These are phyloP conservation scores for Bubalus kerabau DNA, from an alignment of 2,113 vertebrate genomes.

Conservation along the genomic window DNA sequence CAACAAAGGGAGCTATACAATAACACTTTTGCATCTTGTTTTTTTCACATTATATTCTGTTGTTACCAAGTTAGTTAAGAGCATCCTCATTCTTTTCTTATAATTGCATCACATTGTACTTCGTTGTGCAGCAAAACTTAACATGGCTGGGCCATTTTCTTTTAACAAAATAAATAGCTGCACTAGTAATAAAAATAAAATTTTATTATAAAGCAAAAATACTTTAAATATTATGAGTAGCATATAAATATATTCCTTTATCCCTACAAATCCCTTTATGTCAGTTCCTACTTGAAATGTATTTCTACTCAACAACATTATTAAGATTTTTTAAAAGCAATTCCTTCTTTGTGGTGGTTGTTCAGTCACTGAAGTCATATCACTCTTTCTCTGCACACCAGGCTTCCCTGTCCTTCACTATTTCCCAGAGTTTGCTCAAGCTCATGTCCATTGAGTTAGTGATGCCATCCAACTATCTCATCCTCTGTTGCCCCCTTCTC, in stretches of 20 bases:
- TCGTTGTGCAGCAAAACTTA: background rate
- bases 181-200: background rate
- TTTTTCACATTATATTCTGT: background rate
- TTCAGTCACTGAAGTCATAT: background rate
- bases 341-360: background rate
- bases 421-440: background rate
- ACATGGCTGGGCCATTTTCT: background rate
- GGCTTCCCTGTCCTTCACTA: background rate
- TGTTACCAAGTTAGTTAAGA: background rate
- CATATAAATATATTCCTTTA: background rate
- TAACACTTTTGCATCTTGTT: background rate
- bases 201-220: background rate
- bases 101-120: background rate
- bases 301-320: background rate
- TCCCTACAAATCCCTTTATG: background rate
- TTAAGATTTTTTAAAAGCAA: background rate
- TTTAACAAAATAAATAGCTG: background rate
- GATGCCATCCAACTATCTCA: background rate
- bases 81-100: background rate
- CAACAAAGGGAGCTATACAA: background rate
- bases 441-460: background rate
- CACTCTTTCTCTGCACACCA: background rate
- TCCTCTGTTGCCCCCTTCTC: background rate
- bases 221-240: background rate
- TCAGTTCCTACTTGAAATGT: background rate